A percentile compares a stretch with the other conserved stretches of the same genome.
These are phyloP conservation scores for Bradypodion pumilum DNA, from an alignment of 2,797 vertebrate genomes.

Conservation along the genomic window DNA sequence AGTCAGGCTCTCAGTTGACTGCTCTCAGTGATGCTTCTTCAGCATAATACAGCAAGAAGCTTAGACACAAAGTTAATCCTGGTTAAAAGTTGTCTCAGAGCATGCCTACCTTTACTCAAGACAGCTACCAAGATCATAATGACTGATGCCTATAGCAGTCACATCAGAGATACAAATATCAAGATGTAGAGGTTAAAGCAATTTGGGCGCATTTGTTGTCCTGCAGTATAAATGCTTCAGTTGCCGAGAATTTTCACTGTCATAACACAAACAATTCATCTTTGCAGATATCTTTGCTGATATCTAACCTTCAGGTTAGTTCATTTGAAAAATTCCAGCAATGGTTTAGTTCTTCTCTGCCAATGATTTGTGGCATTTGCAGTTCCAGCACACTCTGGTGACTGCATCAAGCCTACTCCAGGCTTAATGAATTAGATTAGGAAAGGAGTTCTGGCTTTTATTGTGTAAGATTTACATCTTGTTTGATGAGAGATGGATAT, in stretches of 20 bases:
- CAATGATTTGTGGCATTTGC: neutral
- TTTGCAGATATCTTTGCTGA: too few relatives aligned
- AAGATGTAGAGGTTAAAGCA: neutral
- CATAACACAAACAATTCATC: neutral
- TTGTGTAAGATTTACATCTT: constrained; percentile 5
- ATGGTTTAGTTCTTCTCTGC: neutral
- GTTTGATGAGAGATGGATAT: neutral
- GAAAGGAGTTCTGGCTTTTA: neutral
- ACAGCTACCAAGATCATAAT: too few relatives aligned
- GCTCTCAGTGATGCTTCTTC: too few relatives aligned
- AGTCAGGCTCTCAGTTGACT: too few relatives aligned
- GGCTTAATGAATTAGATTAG: constrained; percentile 4
- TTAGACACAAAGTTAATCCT: too few relatives aligned
- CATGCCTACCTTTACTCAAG: too few relatives aligned
- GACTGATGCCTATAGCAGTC: too few relatives aligned
- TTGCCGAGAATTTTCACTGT: neutral
- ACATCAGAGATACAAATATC: neutral
- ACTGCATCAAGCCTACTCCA: neutral
- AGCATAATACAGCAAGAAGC: too few relatives aligned
- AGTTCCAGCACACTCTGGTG: neutral
- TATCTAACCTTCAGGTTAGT: neutral
- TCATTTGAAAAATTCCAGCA: neutral
- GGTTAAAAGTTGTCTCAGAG: too few relatives aligned
- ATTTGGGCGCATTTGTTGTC: neutral
- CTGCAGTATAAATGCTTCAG: neutral